Conservation (phyloP, 2,113 vertebrate genomes). For the Passer domesticus region DNA sequence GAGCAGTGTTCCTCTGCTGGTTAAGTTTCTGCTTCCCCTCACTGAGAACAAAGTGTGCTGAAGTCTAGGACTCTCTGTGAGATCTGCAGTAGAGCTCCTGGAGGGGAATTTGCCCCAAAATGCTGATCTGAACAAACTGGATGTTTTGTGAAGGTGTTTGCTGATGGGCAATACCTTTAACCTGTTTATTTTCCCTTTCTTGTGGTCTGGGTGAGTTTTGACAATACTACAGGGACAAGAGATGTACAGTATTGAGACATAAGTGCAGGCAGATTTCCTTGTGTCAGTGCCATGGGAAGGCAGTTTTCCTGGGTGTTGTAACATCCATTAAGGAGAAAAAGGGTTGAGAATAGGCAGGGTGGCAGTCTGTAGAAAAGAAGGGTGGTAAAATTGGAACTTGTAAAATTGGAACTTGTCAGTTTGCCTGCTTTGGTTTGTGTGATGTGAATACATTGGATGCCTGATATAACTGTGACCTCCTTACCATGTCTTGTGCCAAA, state of each 20-base stretch:
- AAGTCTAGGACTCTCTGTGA: not conserved
- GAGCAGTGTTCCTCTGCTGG: not conserved
- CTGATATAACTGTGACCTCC: not conserved
- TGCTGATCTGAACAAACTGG: not conserved
- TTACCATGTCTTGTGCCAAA: not conserved
- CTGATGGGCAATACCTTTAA: not conserved
- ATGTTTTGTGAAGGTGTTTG: not conserved
- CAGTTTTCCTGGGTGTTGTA: not conserved
- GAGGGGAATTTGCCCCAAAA: not conserved
- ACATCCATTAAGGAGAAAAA: not conserved
- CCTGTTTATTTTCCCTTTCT: not conserved
- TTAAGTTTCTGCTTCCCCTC: not conserved
- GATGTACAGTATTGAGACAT: not conserved
- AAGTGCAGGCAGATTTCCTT: not conserved
- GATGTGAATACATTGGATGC: not conserved
- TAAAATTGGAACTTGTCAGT: not conserved
- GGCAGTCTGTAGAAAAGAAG: not conserved
- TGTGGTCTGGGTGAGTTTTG: not conserved
- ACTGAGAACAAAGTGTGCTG: not conserved
- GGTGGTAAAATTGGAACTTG: not conserved
- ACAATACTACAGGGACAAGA: accelerated
- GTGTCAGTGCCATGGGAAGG: not conserved
- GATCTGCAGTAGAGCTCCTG: not conserved
- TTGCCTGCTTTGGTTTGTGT: not conserved
- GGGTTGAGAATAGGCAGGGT: not conserved